A percentile compares a stretch with the other conserved stretches of the same genome.
phyloP scores from a whole-genome alignment of 1,140 invertebrate species.

The Orchesella cincta region DNA sequence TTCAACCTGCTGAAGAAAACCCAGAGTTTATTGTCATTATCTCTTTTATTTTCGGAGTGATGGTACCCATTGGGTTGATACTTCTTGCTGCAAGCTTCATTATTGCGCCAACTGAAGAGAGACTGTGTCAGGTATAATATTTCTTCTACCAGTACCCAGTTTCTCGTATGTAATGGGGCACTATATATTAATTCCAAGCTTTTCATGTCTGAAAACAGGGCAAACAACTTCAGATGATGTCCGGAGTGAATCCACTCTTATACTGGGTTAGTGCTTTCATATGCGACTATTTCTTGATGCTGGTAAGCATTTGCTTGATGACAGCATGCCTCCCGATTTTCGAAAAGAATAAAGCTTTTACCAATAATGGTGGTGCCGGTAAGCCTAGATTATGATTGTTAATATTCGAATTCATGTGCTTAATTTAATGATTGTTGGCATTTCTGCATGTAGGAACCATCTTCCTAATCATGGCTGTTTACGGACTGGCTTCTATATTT shows the following conservation, averaged over 20 bases:
- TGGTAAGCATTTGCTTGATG: conserved; percentile 40
- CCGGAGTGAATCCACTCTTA: conserved; percentile 70
- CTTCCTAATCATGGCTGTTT: conserved; percentile 28
- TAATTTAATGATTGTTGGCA: neutral
- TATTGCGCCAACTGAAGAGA: conserved; percentile 68
- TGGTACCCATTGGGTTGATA: conserved; percentile 54
- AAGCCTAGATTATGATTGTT: neutral
- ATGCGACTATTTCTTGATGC: conserved; percentile 46
- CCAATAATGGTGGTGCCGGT: conserved; percentile 42
- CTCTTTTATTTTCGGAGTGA: conserved; percentile 44
- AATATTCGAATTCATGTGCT: neutral
- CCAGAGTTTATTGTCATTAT: conserved; percentile 33
- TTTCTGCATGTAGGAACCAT: neutral
- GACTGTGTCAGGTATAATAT: conserved; percentile 53
- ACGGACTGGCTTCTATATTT: conserved; percentile 44
- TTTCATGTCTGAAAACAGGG: no score
- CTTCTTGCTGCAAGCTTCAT: conserved; percentile 74
- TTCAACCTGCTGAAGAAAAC: conserved; percentile 43
- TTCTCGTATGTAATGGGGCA: no score
- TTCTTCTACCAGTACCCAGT: no score
- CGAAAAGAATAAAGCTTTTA: conserved; percentile 7
- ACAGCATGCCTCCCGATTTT: conserved; percentile 38
- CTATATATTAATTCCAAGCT: no score
- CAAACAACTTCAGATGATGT: conserved; percentile 74
- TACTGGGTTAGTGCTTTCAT: conserved; percentile 63